Evolutionary conservation across 2,113 vertebrate species (phyloP), one percentile per base, ranked within the genome.

Genomic region (Cranoglanis bouderius): DNA sequence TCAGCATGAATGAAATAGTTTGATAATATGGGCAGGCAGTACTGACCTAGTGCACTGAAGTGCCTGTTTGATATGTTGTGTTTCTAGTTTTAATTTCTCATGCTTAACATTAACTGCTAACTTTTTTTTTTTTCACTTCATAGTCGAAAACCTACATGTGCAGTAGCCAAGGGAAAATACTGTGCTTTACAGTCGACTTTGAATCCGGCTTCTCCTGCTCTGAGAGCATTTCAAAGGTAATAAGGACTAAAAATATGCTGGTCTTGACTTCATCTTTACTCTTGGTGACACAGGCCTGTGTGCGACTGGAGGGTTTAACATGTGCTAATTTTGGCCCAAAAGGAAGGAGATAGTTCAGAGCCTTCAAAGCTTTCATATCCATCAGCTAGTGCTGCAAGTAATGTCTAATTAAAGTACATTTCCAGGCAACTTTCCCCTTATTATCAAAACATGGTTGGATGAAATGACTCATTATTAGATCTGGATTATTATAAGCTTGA

Each of bases 141-240:
- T 94, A 99, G 98, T 97, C 97, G 61, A 98, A 96, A 95, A 97
- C 96, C 49, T 98, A 98, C 92, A 90, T 91, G 90, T 98, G 98
- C 95, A 97, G 96, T 93, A 97, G 96, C 94, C 97, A 97, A 94
- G 97, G 97, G 84, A 96, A 95, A 32, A 83, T 92, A 3, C 92
- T 98, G 63, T 95, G 96, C 92, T 97, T 99, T 94, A 97, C 95
- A 1, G 82, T 98, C 2, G 97, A 98, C 93, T 97, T 99, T 86
- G 93, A 95, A 32, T 93, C 96, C 40, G 98, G 98, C 88, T 98
- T 99, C 94, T 96, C 95, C 91, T 99, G 98, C 93, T 97, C 96
- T 63, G 96, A 98, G 89, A 95, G 93, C 87, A 93, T 94, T 93
- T 97, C 97, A 61, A 97, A 98, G 97, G 97, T 97, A 94, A 95